Percentiles rank a stretch among this genome's conserved stretches.
Evolutionary conservation across 92 coral and sea anemone genomes (phyloP).

Genomic region (Ricordea florida): DNA sequence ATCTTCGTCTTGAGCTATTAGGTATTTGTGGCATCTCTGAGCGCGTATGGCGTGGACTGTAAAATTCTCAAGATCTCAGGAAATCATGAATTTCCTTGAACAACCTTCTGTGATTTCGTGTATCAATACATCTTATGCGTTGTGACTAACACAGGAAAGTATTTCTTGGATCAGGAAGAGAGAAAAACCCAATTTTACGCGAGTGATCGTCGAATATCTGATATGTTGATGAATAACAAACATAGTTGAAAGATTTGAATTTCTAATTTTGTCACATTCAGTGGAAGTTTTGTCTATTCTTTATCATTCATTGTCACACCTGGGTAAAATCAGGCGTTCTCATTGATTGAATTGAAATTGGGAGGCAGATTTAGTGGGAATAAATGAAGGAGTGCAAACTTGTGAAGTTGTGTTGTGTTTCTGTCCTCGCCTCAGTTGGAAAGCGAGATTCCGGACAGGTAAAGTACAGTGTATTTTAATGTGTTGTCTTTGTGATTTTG

Average conservation of each 20-base stretch:
- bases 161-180: neutral
- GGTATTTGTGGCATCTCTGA: slow-evolving; percentile 51
- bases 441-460: no score
- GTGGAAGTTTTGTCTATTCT: slow-evolving; percentile 51
- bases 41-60: slow-evolving; percentile 41
- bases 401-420: no score
- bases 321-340: slow-evolving; percentile 1
- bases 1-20: slow-evolving; percentile 30
- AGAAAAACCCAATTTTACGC: slow-evolving; percentile 70
- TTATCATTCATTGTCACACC: slow-evolving; percentile 13
- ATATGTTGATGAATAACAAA: slow-evolving; percentile 83
- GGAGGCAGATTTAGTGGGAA: neutral
- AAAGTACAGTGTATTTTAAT: no score
- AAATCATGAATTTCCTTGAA: neutral
- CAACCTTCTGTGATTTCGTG: neutral
- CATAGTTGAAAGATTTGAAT: slow-evolving; percentile 72
- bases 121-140: neutral
- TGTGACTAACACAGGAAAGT: neutral
- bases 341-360: neutral
- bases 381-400: no score
- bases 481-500: neutral
- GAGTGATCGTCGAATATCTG: slow-evolving; percentile 56
- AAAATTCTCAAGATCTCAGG: slow-evolving; percentile 24
- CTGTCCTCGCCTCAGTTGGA: no score
- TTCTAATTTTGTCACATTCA: slow-evolving; percentile 83